Conservation (phyloP, 2,888 invertebrate species). For the Hemaris fuciformis region DNA sequence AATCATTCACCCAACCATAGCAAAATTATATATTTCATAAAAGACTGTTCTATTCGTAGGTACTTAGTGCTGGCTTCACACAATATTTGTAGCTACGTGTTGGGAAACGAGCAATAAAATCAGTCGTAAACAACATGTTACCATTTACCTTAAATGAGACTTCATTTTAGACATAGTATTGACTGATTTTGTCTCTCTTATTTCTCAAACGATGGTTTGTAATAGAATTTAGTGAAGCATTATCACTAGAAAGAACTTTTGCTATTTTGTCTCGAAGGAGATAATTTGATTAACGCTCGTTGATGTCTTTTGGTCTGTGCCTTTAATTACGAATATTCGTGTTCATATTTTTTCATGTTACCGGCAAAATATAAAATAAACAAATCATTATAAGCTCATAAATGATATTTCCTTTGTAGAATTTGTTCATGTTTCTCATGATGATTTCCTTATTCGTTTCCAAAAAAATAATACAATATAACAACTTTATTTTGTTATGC, state of each 20-base stretch:
- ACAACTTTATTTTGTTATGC: too few relatives aligned
- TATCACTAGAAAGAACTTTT: background rate
- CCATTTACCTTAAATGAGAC: slow-evolving; percentile 16
- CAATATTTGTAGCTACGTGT: slow-evolving; percentile 14
- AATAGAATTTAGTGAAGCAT: background rate
- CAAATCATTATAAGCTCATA: too few relatives aligned
- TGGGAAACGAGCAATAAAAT: slow-evolving; percentile 24
- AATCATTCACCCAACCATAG: background rate
- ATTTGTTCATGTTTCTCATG: too few relatives aligned
- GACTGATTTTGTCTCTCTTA: background rate
- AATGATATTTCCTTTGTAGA: too few relatives aligned
- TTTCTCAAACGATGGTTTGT: background rate
- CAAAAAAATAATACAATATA: too few relatives aligned
- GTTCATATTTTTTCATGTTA: too few relatives aligned
- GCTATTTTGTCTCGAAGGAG: background rate
- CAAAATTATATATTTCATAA: slow-evolving; percentile 16
- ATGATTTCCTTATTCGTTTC: too few relatives aligned
- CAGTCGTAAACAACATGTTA: slow-evolving; percentile 19
- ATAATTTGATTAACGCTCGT: background rate
- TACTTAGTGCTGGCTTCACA: background rate
- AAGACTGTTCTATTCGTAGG: background rate
- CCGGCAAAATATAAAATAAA: too few relatives aligned
- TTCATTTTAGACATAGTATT: background rate
- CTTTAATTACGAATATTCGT: background rate
- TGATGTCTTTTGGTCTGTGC: background rate